A percentile compares a stretch with the other conserved stretches of the same genome.
These are phyloP conservation scores for Neopipo cinnamomea DNA, from an alignment of 2,113 vertebrate genomes.

Conservation along the genomic window DNA sequence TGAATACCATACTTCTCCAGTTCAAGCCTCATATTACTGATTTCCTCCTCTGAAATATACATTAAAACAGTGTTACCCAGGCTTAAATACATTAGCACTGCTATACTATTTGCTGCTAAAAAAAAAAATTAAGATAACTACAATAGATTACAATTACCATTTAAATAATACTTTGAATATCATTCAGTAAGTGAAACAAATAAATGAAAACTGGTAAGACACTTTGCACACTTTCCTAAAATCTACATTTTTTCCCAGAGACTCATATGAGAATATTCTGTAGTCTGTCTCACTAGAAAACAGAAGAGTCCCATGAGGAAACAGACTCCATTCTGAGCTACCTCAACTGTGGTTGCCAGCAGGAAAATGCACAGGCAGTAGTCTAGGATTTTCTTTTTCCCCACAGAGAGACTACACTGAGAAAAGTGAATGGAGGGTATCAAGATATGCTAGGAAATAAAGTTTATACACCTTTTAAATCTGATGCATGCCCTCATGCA, in stretches of 20 bases:
- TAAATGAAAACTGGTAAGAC: background rate
- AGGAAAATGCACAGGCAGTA: background rate
- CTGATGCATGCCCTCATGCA: accelerated
- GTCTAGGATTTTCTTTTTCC: background rate
- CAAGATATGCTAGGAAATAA: background rate
- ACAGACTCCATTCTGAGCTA: background rate
- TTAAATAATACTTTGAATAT: background rate
- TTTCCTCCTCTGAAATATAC: slow-evolving; percentile 89
- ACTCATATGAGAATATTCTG: background rate
- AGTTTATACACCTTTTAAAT: background rate
- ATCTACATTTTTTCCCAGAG: background rate
- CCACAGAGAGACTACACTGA: background rate
- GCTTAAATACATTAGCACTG: background rate
- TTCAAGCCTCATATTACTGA: slow-evolving; percentile 97
- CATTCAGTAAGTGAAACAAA: background rate
- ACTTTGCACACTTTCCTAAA: background rate
- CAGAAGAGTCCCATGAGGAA: background rate
- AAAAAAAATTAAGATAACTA: background rate
- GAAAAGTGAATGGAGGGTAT: background rate
- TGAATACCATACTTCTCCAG: slow-evolving; percentile 99
- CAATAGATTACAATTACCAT: background rate
- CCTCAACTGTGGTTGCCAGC: background rate
- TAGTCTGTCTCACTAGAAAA: background rate
- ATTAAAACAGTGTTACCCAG: background rate
- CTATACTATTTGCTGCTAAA: background rate